phyloP scores from a whole-genome alignment of 2,113 vertebrate genomes.

The Phyllostomus hastatus region DNA sequence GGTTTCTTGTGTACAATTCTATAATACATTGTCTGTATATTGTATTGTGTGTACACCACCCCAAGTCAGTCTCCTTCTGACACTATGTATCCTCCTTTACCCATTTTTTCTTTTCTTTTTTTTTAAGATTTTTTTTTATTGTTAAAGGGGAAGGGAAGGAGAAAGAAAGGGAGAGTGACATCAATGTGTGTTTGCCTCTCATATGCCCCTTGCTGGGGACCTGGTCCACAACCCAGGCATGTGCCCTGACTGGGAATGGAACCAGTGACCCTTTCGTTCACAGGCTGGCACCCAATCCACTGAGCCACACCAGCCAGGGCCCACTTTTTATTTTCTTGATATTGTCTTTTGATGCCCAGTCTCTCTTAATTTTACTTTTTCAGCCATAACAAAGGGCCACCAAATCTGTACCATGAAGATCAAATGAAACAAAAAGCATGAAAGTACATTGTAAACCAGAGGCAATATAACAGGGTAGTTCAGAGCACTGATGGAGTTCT shows the following conservation, averaged over 20 bases:
- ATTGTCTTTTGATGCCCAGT: background rate
- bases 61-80: background rate
- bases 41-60: background rate
- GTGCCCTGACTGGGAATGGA: no score
- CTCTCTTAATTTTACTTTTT: slow-evolving; percentile 39
- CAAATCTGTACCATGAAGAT: background rate
- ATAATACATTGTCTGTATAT: background rate
- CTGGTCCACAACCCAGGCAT: no score
- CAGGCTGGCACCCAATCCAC: no score
- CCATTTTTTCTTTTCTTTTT: slow-evolving; percentile 9
- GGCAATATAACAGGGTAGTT: background rate
- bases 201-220: no score
- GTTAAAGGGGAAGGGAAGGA: background rate
- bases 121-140: background rate
- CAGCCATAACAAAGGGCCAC: background rate
- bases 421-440: background rate
- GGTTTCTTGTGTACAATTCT: background rate
- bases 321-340: background rate
- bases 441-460: background rate
- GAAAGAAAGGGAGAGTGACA: background rate
- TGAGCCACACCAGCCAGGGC: no score
- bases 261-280: no score
- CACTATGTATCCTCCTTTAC: background rate
- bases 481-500: background rate
- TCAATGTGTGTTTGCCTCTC: no score